phyloP scores from a whole-genome alignment of 2,888 invertebrate species.

The Synanthedon formicaeformis region DNA sequence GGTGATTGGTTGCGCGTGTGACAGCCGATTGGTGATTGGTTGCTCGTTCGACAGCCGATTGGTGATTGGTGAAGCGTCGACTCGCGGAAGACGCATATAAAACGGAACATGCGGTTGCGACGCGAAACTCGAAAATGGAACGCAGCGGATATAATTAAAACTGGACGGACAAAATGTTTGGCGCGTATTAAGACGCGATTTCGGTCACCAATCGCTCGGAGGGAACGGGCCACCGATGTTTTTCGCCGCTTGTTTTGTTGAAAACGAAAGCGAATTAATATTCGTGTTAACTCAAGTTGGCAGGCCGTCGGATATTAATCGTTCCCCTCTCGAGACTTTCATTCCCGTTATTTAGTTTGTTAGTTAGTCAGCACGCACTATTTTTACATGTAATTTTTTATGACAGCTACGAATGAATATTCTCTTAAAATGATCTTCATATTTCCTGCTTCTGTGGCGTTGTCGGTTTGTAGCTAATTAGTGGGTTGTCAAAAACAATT shows the following conservation, averaged over 20 bases:
- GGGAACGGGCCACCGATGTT: conserved; percentile 1
- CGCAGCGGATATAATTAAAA: conserved; percentile 67
- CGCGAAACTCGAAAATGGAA: conserved; percentile 58
- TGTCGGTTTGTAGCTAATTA: not conserved
- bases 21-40: conserved; percentile 33
- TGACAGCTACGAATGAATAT: not conserved
- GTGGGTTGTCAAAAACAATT: not conserved
- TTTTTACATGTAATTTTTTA: not conserved
- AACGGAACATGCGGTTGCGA: conserved; percentile 32
- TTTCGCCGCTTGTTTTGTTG: conserved; percentile 1
- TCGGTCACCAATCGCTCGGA: conserved; percentile 34
- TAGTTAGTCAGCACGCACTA: not conserved
- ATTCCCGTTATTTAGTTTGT: not conserved
- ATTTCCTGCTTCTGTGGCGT: too few relatives aligned
- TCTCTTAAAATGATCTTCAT: too few relatives aligned
- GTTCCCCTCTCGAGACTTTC: not conserved
- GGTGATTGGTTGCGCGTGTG: conserved; percentile 24
- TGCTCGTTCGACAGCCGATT: conserved; percentile 34
- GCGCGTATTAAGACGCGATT: conserved; percentile 50
- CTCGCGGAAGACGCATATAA: conserved; percentile 43
- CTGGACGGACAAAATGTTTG: conserved; percentile 51
- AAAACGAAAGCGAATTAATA: conserved; percentile 2
- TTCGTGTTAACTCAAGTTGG: conserved; percentile 1
- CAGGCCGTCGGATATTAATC: conserved; percentile 1
- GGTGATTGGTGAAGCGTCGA: conserved; percentile 30